A percentile compares a stretch with the other conserved stretches of the same genome.
Evolutionary conservation across 2,888 invertebrate genomes (phyloP).

Genomic region (Copidosoma aretas): DNA sequence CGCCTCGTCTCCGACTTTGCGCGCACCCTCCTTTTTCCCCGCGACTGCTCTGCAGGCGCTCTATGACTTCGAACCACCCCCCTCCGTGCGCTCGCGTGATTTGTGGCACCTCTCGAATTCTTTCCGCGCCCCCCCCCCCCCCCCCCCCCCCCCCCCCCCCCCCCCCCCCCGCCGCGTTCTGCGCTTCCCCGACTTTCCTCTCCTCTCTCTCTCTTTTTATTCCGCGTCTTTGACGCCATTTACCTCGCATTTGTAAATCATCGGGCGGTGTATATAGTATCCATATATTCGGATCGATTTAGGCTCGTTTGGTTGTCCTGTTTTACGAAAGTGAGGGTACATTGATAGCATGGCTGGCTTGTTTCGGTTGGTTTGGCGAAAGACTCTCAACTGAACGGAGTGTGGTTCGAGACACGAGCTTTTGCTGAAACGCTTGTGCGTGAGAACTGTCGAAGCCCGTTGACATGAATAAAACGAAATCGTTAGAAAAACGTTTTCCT

Average conservation of each 20-base stretch:
- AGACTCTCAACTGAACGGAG: too few relatives aligned
- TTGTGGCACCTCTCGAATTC: slow-evolving; percentile 58
- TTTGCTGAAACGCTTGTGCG: too few relatives aligned
- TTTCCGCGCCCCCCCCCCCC: slow-evolving; percentile 49
- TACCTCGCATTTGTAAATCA: not conserved
- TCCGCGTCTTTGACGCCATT: not conserved
- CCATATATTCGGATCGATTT: not conserved
- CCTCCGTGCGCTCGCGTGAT: slow-evolving; percentile 49
- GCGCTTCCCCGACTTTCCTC: not conserved
- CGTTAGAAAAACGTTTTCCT: too few relatives aligned
- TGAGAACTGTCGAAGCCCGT: too few relatives aligned
- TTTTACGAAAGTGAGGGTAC: not conserved
- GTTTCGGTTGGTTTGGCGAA: too few relatives aligned
- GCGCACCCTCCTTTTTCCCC: not conserved
- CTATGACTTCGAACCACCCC: slow-evolving; percentile 33
- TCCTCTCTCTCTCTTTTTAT: too few relatives aligned
- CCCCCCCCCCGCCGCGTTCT: not conserved
- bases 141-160: slow-evolving; percentile 8
- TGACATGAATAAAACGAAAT: too few relatives aligned
- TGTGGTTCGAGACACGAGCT: too few relatives aligned
- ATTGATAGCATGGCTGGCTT: too few relatives aligned
- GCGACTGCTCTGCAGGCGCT: slow-evolving; percentile 33
- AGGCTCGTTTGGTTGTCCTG: not conserved
- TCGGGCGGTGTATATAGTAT: too few relatives aligned
- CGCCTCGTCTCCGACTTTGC: slow-evolving; percentile 5